Base-by-base conservation (phyloP, 2,888 invertebrate species). In the Thecocarcelia acutangulata region DNA sequence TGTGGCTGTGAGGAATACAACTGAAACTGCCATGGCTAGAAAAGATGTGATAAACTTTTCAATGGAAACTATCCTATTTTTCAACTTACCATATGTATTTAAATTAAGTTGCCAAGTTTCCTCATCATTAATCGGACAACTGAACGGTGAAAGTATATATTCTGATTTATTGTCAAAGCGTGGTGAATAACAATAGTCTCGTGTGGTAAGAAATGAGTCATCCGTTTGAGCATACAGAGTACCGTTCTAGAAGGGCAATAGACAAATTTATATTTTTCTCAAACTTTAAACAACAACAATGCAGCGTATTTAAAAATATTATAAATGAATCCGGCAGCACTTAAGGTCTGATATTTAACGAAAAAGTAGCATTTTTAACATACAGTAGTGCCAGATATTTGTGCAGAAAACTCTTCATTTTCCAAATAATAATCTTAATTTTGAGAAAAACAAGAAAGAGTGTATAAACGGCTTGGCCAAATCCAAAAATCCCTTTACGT, bases 1-100 rank as follows among this genome's bases (percentile, higher is more conserved):
- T 1, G 95, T 95, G 0, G 92, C 92, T 66, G 94, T 86, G 2
- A 95, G 91, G 85, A 95, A 95, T 3, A 94, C 94, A 59, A 94
- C 92, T 0, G 95, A 95, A 11, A 94, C 90, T 3, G 94, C 90
- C 87, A 95, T 92, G 72, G 94, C 94, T 94, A 90, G 33, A 68
- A 48, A 6, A 58, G 6, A 40, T 8, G 9, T 33, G n/a, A 5
- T 33, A 5, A 3, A 24, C 3, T 24, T 24, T 24, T 24, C 24
- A 48, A 12, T 13, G 12, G 0, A 1, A 13, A 1, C 13, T 17
- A 50, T 28, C 8, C 5, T 6, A 54, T 46, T 46, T 46, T 40
- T 58, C 11, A 17, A 24, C 54, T 70, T 74, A 80, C 83, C 59
- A 3, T 80, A 77, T 13, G 76, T 68, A 19, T 83, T 83, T n/a